Base-by-base conservation (phyloP, 2,888 invertebrate genomes). In the Mylabris sibirica region DNA sequence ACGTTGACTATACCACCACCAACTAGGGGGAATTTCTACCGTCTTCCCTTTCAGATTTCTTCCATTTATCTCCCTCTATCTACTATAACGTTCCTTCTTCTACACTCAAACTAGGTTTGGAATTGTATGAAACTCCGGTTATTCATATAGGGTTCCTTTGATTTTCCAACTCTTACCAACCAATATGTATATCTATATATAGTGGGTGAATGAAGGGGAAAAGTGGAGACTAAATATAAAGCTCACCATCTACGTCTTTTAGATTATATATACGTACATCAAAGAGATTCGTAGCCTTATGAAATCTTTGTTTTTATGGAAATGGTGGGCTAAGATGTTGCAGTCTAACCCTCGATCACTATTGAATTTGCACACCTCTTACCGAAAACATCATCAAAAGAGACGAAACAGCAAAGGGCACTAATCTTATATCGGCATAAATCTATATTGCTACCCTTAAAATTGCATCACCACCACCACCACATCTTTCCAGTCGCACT, bases 301-400 rank as follows among this genome's bases (percentile, higher is more conserved):
- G 77, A 78, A 79, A 79, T 79, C 80, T 79, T 80, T 80, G 79
- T 80, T 79, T 80, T 80, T 78, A 76, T 76, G 79, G 77, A 76
- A 76, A 74, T 69, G 5, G 34, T 34, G 8, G 8, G 3, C 38
- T 67, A 71, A 69, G 71, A 66, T 73, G 72, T 69, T 77, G 74
- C 74, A 76, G 73, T 75, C 70, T 66, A 62, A 70, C 60, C 66
- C 72, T 72, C 72, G 72, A 66, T 66, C 68, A 71, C 72, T 73
- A 75, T 76, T 74, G 72, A 75, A 76, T 76, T 71, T 72, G 67
- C 70, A 63, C 71, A 66, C 67, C 74, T 71, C 65, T 67, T 17
- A 63, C 22, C 17, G 12, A 44, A n/a, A 41, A 65, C 65, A 60
- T 65, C 60, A 59, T 65, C 65, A 65, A 65, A 65, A 41, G 17